Base-by-base conservation (phyloP, 2,113 vertebrate genomes). In the Silurus glanis region DNA sequence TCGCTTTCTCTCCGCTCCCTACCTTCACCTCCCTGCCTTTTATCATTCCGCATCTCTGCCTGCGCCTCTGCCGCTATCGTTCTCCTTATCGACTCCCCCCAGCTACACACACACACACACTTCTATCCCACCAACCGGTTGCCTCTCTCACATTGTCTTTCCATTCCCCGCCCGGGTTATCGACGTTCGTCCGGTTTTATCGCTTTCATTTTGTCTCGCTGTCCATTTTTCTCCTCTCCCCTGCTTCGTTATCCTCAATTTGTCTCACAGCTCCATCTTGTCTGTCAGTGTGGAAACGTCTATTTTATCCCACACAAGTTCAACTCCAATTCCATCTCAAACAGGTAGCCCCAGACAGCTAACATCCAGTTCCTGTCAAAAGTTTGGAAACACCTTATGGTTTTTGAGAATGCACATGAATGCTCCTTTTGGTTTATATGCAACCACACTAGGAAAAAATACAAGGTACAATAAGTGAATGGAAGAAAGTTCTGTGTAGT, bases 1-100 rank as follows among this genome's bases (percentile, higher is more conserved):
- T 79, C 72, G 88, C 80, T 85, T 25, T 45, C 17, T 69, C 72
- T 51, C 37, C 28, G 53, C 37, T 61, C 71, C 67, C 53, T 90
- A 91, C 90, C 92, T 76, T 83, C 86, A 89, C 75, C 89, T 82
- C 88, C 89, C 91, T 92, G 89, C 90, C 92, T 91, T 62, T 81
- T 28, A 79, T 81, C 49, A 74, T 87, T 67, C 82, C 47, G 21
- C 3, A 59, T 85, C 28, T 58, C 49, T 80, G 69, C 45, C 86
- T 37, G 66, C n/a, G 82, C 72, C 67, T 88, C 78, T 62, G 71
- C 81, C 67, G 21, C 83, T 85, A 56, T 82, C 74, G 80, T 47
- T 79, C 62, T 17, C 64, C 61, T 84, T 85, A 75, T 78, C 79
- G 62, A 49, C 69, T 55, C 25, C 69, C 23, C 49, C 58, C 83